Base-by-base conservation (phyloP, 2,888 invertebrate genomes). In the Clitarchus hookeri region DNA sequence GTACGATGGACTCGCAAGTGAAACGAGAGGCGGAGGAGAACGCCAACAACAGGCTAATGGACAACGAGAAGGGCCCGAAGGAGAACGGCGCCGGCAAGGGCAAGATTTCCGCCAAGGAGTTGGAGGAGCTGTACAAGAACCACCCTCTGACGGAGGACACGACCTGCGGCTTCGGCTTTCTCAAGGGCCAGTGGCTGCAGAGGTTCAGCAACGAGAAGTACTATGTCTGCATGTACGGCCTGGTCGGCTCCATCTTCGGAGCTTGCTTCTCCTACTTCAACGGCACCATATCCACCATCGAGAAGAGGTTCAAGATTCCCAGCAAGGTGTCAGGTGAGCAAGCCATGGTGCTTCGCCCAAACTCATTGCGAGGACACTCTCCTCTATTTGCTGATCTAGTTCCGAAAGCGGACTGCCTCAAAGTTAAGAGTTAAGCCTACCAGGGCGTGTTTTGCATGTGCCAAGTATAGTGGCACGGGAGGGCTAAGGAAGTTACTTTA, bases 201-300 rank as follows among this genome's bases (percentile, higher is more conserved):
- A 93, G 92, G 91, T 90, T 93, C 89, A 94, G 94, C 26, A 93
- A 93, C 88, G 93, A 93, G 89, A 93, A 93, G 89, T 93, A 92
- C 19, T 94, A 93, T 89, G 93, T 95, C 6, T 91, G 94, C 88
- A 91, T 95, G 0, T 95, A 95, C 88, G 95, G 95, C 65, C 91
- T 95, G 78, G 92, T 95, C 11, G 95, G 95, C 6, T 95, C 95
- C 89, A 93, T 95, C 86, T 95, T 94, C 90, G 94, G 94, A 27
- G 95, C 95, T 89, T 94, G 94, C 87, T 95, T 94, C 89, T 94
- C 95, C 6, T 95, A 95, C 90, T 95, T 95, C 89, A 95, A 94
- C 89, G 95, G 95, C n/a, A 95, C 95, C 48, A 95, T 95, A 87
- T 95, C 95, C 85, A 95, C 95, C 6, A 92, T 95, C 88, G 95